Evolutionary conservation across 2,888 invertebrate genomes (phyloP).

Genomic region (Cacoxenus indagator): DNA sequence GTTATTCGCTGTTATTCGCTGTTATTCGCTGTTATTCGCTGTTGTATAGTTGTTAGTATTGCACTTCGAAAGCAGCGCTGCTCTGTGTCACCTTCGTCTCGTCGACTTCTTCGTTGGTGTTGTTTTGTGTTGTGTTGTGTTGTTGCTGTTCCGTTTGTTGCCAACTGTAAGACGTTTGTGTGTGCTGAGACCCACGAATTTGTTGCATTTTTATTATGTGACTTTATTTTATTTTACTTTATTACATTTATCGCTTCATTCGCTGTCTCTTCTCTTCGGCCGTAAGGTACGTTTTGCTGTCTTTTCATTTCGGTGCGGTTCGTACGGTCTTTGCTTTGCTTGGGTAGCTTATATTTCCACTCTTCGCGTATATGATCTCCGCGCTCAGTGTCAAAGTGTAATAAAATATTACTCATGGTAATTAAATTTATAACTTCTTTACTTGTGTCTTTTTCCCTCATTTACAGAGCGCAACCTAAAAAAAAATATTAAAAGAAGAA

Average conservation of each 20-base stretch:
- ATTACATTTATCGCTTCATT: too few species aligned
- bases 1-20: too few species aligned
- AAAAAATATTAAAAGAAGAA: too few species aligned
- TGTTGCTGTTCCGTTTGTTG: conserved; percentile 14
- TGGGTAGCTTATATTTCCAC: not conserved
- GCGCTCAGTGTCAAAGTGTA: conserved; percentile 58
- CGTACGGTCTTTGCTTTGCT: conserved; percentile 35
- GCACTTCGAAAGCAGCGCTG: too few species aligned
- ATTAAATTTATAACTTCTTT: conserved; percentile 50
- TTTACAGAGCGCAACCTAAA: conserved; percentile 27
- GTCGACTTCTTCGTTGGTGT: too few species aligned
- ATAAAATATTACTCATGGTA: conserved; percentile 63
- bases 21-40: too few species aligned
- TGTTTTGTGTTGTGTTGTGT: too few species aligned
- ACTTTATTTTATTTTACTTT: conserved; percentile 27
- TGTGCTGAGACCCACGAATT: conserved; percentile 42
- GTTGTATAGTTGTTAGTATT: too few species aligned
- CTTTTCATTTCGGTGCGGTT: conserved; percentile 16
- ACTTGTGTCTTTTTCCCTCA: conserved; percentile 4
- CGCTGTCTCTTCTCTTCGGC: too few species aligned
- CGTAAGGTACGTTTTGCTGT: not conserved
- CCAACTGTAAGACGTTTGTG: conserved; percentile 2
- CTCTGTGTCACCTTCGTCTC: too few species aligned
- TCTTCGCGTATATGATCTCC: conserved; percentile 8
- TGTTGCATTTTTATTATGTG: conserved; percentile 50